Evolutionary conservation across 1,140 invertebrate species (phyloP).

Genomic region (Drosophila paulistorum): DNA sequence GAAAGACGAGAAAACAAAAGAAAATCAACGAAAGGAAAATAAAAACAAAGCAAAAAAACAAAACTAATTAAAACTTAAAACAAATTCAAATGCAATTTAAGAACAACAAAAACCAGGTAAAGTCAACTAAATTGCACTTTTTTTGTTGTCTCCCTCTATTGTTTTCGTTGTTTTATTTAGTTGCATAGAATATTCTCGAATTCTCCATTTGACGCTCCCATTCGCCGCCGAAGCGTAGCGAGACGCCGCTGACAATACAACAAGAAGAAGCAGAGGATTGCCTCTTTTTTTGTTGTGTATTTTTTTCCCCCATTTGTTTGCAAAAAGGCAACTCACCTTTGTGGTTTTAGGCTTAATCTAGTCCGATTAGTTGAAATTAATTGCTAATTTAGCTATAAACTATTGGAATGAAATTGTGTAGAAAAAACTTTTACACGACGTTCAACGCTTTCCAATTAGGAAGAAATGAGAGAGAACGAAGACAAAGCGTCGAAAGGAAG

Average conservation of each 20-base stretch:
- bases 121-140: neutral
- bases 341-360: neutral
- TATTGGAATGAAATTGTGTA: neutral
- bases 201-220: slow-evolving; percentile 1
- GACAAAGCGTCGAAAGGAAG: neutral
- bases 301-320: neutral
- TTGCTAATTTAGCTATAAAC: neutral
- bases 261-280: neutral
- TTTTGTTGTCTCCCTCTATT: neutral
- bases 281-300: neutral
- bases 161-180: neutral
- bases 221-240: neutral
- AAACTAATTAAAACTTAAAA: slow-evolving; percentile 29
- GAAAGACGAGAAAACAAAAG: slow-evolving; percentile 38
- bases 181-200: slow-evolving; percentile 1
- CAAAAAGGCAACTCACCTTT: neutral
- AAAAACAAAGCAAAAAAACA: slow-evolving; percentile 41
- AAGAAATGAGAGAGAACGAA: neutral
- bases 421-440: neutral
- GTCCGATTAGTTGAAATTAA: neutral
- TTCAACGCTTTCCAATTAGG: neutral
- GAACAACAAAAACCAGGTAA: neutral
- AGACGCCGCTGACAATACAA: neutral
- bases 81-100: slow-evolving; percentile 28
- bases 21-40: slow-evolving; percentile 19